Evolutionary conservation across 2,888 invertebrate genomes (phyloP).

Genomic region (Petrophora chlorosata): DNA sequence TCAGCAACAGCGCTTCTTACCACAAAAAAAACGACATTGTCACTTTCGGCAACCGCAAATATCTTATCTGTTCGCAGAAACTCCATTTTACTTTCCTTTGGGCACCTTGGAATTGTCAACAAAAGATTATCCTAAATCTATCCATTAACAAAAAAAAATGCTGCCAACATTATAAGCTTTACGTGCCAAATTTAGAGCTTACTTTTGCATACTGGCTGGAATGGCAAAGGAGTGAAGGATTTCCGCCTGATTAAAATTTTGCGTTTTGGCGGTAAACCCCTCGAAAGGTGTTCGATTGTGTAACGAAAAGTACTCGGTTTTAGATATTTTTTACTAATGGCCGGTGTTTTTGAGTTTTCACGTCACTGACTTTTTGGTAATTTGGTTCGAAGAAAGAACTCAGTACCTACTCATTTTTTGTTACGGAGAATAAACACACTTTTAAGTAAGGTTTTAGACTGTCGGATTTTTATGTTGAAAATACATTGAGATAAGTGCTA

Average conservation of each 20-base stretch:
- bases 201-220: slow-evolving; percentile 26
- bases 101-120: slow-evolving; percentile 72
- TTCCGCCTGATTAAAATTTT: slow-evolving; percentile 59
- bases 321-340: slow-evolving; percentile 40
- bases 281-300: slow-evolving; percentile 78
- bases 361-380: slow-evolving; percentile 55
- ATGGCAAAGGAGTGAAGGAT: slow-evolving; percentile 41
- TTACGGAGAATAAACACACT: slow-evolving; percentile 7
- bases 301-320: slow-evolving; percentile 54
- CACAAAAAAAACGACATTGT: slow-evolving; percentile 48
- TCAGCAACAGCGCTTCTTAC: slow-evolving; percentile 13
- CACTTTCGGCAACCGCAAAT: slow-evolving; percentile 54
- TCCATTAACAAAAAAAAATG: slow-evolving; percentile 44
- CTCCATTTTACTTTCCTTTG: slow-evolving; percentile 51
- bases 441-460: not conserved
- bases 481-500: not conserved
- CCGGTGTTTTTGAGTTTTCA: slow-evolving; percentile 52
- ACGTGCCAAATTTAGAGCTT: slow-evolving; percentile 6
- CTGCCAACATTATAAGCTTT: slow-evolving; percentile 25
- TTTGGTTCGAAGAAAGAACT: slow-evolving; percentile 23
- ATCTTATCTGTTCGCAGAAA: slow-evolving; percentile 58
- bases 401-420: slow-evolving; percentile 20
- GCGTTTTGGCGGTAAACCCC: slow-evolving; percentile 57
- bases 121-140: slow-evolving; percentile 74
- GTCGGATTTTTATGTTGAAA: not conserved